Percentiles rank a stretch among this genome's conserved stretches.
These are phyloP conservation scores for Trilocha varians DNA, from an alignment of 2,888 invertebrate genomes.

Conservation along the genomic window DNA sequence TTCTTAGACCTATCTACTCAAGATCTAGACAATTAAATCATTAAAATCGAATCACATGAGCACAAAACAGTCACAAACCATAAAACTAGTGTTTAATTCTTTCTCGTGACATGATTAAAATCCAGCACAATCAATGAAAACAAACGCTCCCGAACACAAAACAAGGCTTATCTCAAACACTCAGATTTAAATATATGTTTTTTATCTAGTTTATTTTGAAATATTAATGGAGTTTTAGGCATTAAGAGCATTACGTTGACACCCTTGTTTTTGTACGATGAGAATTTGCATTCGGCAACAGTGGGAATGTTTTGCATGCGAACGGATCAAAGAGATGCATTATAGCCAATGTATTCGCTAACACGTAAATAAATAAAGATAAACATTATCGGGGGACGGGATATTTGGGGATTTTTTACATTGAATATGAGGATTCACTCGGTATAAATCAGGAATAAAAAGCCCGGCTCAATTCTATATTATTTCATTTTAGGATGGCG, in stretches of 20 bases:
- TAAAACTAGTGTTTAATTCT: neutral
- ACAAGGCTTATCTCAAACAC: slow-evolving; percentile 23
- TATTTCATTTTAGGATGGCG: neutral
- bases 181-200: slow-evolving; percentile 55
- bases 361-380: slow-evolving; percentile 69
- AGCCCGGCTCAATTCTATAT: neutral
- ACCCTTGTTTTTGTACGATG: slow-evolving; percentile 61
- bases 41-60: no score
- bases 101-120: neutral
- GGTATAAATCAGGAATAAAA: neutral
- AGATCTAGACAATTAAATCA: no score
- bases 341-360: slow-evolving; percentile 55
- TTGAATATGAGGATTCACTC: neutral
- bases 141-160: slow-evolving; percentile 23
- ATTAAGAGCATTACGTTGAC: slow-evolving; percentile 59
- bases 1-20: no score
- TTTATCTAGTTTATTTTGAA: slow-evolving; percentile 66
- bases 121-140: neutral
- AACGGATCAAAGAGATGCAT: slow-evolving; percentile 50
- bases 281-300: slow-evolving; percentile 54
- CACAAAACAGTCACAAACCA: neutral
- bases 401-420: slow-evolving; percentile 7
- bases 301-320: slow-evolving; percentile 42
- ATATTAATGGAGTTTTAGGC: slow-evolving; percentile 64
- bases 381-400: slow-evolving; percentile 33